Evolutionary conservation across 2,113 vertebrate species (phyloP).

Genomic region (Aldabrachelys gigantea): DNA sequence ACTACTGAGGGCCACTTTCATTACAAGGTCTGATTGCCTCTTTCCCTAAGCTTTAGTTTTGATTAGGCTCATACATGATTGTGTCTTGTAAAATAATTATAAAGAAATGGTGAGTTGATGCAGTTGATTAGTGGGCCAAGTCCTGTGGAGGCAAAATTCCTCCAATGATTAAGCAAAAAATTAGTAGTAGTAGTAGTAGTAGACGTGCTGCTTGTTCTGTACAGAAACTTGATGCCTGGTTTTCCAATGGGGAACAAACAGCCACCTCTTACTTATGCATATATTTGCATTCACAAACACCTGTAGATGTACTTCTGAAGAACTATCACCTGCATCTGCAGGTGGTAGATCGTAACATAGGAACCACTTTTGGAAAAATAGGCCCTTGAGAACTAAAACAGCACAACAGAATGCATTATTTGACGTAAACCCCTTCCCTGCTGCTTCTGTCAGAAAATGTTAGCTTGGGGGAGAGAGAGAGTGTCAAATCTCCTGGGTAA

Average conservation of each 20-base stretch:
- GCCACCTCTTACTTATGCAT: too few species aligned
- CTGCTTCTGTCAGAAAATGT: background rate
- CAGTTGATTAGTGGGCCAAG: too few species aligned
- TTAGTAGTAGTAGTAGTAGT: rapidly evolving
- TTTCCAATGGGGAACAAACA: background rate
- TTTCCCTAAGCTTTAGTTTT: too few species aligned
- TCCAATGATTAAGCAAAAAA: background rate
- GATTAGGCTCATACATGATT: too few species aligned
- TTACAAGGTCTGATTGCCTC: too few species aligned
- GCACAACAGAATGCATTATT: background rate
- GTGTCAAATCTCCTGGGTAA: background rate
- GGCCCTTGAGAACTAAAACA: background rate
- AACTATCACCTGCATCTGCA: background rate
- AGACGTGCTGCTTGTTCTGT: background rate
- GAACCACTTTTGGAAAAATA: background rate
- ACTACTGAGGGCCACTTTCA: too few species aligned
- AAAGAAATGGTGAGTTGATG: too few species aligned
- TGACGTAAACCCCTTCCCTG: background rate
- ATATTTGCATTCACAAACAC: background rate
- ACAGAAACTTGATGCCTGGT: background rate
- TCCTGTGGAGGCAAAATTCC: too few species aligned
- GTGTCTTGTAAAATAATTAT: too few species aligned
- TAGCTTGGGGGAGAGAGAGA: background rate
- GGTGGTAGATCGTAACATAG: background rate
- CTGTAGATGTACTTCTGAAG: background rate